Evolutionary conservation across 2,888 invertebrate genomes (phyloP).

Genomic region (Drosophila aldrichi): DNA sequence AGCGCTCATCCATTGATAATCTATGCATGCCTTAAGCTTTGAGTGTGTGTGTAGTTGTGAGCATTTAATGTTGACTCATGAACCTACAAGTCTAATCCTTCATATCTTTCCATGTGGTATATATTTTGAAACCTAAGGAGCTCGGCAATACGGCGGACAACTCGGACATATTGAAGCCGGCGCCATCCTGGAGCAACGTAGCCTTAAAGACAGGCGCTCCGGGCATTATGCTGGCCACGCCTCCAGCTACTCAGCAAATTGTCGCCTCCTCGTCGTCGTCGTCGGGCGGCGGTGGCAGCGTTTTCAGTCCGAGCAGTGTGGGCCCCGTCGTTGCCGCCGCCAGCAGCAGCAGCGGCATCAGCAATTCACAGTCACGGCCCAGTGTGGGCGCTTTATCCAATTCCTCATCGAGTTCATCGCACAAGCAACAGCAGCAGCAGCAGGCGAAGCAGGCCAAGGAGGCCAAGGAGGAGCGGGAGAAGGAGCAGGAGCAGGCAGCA

Average conservation of each 20-base stretch:
- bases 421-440: constrained; percentile 71
- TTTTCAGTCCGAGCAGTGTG: constrained; percentile 67
- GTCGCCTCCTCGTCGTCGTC: constrained; percentile 77
- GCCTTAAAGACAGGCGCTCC: constrained; percentile 84
- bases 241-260: constrained; percentile 74
- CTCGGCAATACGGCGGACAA: constrained; percentile 83
- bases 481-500: constrained; percentile 23
- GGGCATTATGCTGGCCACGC: constrained; percentile 85
- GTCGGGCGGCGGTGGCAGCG: constrained; percentile 76
- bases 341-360: constrained; percentile 55
- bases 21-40: constrained; percentile 58
- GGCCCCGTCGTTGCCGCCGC: constrained; percentile 38
- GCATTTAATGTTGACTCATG: neutral
- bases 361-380: constrained; percentile 73
- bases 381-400: constrained; percentile 82
- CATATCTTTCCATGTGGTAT: neutral
- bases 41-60: constrained; percentile 40
- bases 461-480: constrained; percentile 29
- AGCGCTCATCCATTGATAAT: constrained; percentile 8
- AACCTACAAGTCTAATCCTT: neutral
- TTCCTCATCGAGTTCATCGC: constrained; percentile 79
- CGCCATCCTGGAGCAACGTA: constrained; percentile 87
- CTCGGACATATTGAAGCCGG: constrained; percentile 86
- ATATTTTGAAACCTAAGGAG: constrained; percentile 70
- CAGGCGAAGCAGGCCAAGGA: constrained; percentile 31